Evolutionary conservation across 2,797 vertebrate species (phyloP), one percentile per base, ranked within the genome.

Genomic region (Erithacus rubecula): DNA sequence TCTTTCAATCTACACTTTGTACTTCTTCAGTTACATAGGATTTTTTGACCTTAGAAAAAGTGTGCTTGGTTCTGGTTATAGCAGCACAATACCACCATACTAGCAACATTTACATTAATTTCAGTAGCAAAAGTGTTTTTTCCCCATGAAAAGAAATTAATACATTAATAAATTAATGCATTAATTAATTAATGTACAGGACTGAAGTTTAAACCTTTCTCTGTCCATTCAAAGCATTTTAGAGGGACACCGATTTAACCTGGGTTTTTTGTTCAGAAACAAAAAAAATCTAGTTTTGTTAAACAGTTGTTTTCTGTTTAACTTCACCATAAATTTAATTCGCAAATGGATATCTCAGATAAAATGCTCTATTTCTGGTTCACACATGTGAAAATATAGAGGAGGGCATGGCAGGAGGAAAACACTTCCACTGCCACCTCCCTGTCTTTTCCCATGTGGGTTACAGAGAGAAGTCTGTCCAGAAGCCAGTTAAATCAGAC

Each of bases 401-500:
- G 32, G 21, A 63, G 19, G 72, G 36, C 3, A 6, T 1, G 5
- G 49, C 37, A 80, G 36, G 74, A 51, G 23, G 39, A 75, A 81
- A 44, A 76, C 32, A 34, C 46, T 93, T 78, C 39, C 68, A 80
- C 26, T 84, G 63, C 24, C 64, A 74, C 34, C 56, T 87, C 55
- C 67, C 43, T 55, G 46, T 16, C 55, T 64, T 64, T 51, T 55
- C 49, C 60, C 37, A 22, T 39, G 60, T 47, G 68, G 17, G 9
- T 5, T 89, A 49, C 27, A 82, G 64, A 27, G 24, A 39, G 56
- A 44, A 82, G 21, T 32, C 63, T 47, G 15, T 69, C 79, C 39
- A 80, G 67, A 94, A 89, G 52, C 29, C 58, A 52, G n/a, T 65
- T 75, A 80, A 94, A 82, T 90, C 83, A 78, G 71, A 87, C 63